Evolutionary conservation across 2,888 invertebrate genomes (phyloP), one percentile per base, ranked within the genome.

Genomic region (Parochlus steinenii): DNA sequence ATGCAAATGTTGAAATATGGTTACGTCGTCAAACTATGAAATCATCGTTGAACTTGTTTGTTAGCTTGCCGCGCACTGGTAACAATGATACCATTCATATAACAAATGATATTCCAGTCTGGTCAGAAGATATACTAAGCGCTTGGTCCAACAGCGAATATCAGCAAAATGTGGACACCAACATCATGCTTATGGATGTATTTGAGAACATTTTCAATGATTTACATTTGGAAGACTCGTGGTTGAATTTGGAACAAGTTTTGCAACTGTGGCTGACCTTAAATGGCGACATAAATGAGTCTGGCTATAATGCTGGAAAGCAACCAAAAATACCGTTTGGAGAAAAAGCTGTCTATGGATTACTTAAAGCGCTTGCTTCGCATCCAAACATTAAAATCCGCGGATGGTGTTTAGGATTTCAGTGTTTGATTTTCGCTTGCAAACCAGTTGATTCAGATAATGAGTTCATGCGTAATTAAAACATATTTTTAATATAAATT

Each of bases 191-290:
- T 40, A 71, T 71, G 22, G 61, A 64, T 42, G 77, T 77, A 42
- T 80, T 79, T 45, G 71, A 76, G 47, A 64, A 65, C 43, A 63
- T 80, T 46, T 75, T 79, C 49, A 64, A 67, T n/a, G 69, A 74
- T 44, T 55, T 74, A 31, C 70, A 72, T 45, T 49, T 67, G 28
- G 62, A 63, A 52, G 70, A 73, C 54, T 71, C 74, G 33, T 73
- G 79, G 51, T 69, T 75, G 14, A 77, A 78, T 52, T 67, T 89
- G 52, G 89, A 89, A 58, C 73, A 82, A 50, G 74, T 85, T 31
- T 62, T 89, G 23, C 80, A 85, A 44, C 63, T 89, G 44, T 90
- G 89, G 85, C 63, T 90, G 41, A 86, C 83, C 3, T 62, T 89
- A 41, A 86, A 85, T 69, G 66, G 79, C 26, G 58, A 58, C 41